These are phyloP conservation scores for Andrena chrysosceles DNA, from an alignment of 2,888 invertebrate genomes.

Conservation along the genomic window DNA sequence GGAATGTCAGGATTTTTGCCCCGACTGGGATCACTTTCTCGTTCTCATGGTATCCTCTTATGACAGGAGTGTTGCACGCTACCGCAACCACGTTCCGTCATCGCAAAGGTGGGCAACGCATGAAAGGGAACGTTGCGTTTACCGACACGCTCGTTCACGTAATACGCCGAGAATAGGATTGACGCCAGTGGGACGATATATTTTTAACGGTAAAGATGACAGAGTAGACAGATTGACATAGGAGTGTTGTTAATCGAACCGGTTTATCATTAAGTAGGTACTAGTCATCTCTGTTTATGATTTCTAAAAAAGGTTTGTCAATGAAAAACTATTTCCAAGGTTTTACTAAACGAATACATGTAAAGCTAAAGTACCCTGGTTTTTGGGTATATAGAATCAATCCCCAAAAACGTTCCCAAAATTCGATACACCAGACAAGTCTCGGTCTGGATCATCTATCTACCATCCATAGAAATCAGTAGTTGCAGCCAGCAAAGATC, in stretches of 20 bases:
- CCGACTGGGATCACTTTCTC: slow-evolving; percentile 77
- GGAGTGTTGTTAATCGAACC: no score
- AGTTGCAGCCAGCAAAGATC: neutral
- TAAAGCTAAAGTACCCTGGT: no score
- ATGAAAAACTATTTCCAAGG: no score
- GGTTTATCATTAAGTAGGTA: no score
- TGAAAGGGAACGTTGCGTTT: slow-evolving; percentile 35
- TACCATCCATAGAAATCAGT: neutral
- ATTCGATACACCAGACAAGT: neutral
- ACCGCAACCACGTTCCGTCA: slow-evolving; percentile 66
- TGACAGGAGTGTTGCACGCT: slow-evolving; percentile 54
- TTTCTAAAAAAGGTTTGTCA: no score
- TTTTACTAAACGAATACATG: no score
- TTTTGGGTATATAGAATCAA: no score
- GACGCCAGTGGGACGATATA: neutral
- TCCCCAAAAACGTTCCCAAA: no score
- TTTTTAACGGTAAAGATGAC: neutral
- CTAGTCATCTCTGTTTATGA: no score
- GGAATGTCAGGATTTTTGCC: slow-evolving; percentile 54
- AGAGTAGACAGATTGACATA: no score
- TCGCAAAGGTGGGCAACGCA: slow-evolving; percentile 19
- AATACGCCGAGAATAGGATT: neutral
- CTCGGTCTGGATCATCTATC: neutral
- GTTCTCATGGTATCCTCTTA: slow-evolving; percentile 65
- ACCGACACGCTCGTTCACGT: slow-evolving; percentile 17